Base-by-base conservation (phyloP, 2,113 vertebrate genomes). In the Antigone vipio region DNA sequence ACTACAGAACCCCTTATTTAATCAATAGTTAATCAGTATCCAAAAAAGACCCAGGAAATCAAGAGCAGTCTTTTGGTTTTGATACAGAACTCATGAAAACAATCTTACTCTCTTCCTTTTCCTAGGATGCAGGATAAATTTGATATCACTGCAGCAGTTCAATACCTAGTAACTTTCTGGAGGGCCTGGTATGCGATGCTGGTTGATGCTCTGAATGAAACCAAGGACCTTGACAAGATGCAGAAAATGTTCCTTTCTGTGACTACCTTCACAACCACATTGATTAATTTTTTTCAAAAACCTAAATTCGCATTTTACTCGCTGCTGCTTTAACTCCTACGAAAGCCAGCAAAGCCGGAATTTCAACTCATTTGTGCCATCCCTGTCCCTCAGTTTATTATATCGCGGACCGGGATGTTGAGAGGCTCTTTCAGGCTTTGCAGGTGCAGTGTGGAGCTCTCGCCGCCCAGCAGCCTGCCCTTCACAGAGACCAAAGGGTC, bases 351-450 rank as follows among this genome's bases (percentile, higher is more conserved):
- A 5, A 45, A 68, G 53, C n/a, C 75, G 91, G 50, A 59, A 71
- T 67, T 30, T 34, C 49, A 63, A 6, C 42, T 34, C 22, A 21
- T 22, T 35, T 17, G 19, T 50, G 49, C 53, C 20, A 7, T 40
- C 72, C 44, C n/a, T 8, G 13, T 42, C 55, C 47, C 30, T 29
- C 9, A 19, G 47, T 17, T 44, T 19, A 1, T 21, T 30, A 9
- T 26, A 9, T 7, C 0, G 0, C 58, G 49, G 73, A 5, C 18
- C 3, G 18, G 60, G 40, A 15, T 5, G 35, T 11, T 68, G 45
- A 34, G 68, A 34, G 34, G 15, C 35, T 53, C 22, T 59, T 49
- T 26, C 60, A 15, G 71, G 3, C 22, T 24, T 40, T 6, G 0
- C 52, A 53, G 60, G 30, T 23, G 30, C 55, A 56, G 42, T 12